Base-by-base conservation (phyloP, 2,888 invertebrate species). In the Drosophila subsilvestris region DNA sequence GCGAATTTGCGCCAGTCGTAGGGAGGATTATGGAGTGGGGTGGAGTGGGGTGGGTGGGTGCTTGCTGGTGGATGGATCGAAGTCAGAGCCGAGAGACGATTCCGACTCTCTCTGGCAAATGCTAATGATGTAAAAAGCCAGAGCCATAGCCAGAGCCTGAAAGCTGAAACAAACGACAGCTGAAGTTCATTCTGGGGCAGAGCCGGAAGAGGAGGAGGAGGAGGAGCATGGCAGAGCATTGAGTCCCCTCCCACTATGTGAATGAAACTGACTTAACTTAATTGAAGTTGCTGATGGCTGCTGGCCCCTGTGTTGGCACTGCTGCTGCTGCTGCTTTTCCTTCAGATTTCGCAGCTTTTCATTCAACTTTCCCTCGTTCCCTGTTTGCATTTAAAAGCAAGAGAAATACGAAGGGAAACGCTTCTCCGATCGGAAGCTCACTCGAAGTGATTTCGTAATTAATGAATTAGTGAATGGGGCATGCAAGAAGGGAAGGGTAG, bases 191-290 rank as follows among this genome's bases (percentile, higher is more conserved):
- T 85, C 61, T 47, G 57, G 61, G 61, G 60, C 66, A 79, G 76
- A 58, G 70, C 58, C 65, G 77, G 6, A 14, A 2, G 32, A 32
- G 14, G 5, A 12, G 22, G 27, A 27, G 27, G 9, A 27, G 27
- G 27, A 25, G 25, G 7, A 25, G 20, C 20, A 20, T 20, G 20
- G 20, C 3, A 22, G 22, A 25, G 25, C 25, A 25, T 32, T 0
- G 32, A 32, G 12, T 32, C 32, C 32, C 12, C 32, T 69, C 78
- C 74, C 78, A 70, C 84, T 83, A 88, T 85, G 89, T 5, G 32
- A 12, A 88, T 87, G 78, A 84, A 88, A 84, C 85, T 86, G 85
- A 86, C 85, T 86, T 86, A 88, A 88, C 87, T 86, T 88, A 86
- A 86, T 86, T 86, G 85, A 86, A 86, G 79, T 84, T 88, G 81